These are phyloP conservation scores for Cheumatopsyche charites DNA, from an alignment of 1,140 invertebrate genomes.

Conservation along the genomic window DNA sequence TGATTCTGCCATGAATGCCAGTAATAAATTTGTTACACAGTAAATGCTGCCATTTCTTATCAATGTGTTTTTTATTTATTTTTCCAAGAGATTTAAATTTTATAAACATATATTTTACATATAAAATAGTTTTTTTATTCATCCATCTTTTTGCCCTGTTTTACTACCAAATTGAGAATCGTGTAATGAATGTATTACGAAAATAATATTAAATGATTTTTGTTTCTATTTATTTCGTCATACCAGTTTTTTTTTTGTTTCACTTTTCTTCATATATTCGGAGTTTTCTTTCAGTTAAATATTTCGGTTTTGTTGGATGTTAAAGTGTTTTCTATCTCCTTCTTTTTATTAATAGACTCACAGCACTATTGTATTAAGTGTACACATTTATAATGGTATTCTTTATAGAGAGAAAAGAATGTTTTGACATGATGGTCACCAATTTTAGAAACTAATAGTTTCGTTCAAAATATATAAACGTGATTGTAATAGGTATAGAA, in stretches of 20 bases:
- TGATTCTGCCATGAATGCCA: constrained; percentile 49
- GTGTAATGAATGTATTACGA: constrained; percentile 27
- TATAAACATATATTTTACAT: constrained; percentile 15
- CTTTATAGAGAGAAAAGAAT: not conserved
- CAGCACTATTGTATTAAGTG: constrained; percentile 9
- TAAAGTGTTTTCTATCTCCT: constrained; percentile 11
- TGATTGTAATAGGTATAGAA: not conserved
- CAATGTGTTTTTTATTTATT: constrained; percentile 33
- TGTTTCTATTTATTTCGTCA: not conserved
- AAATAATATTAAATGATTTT: not conserved
- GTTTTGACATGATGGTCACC: constrained; percentile 5
- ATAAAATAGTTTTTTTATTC: constrained; percentile 16
- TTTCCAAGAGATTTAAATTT: constrained; percentile 26
- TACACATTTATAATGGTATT: constrained; percentile 17
- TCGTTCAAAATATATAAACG: not conserved
- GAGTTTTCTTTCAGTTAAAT: constrained; percentile 2
- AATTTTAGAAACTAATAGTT: not conserved
- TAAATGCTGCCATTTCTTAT: constrained; percentile 47
- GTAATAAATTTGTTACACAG: constrained; percentile 48
- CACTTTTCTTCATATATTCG: not conserved
- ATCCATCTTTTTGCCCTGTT: not conserved
- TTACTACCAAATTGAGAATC: constrained; percentile 1
- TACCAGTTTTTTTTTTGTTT: not conserved
- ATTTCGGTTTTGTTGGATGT: constrained; percentile 1
- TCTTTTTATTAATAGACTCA: constrained; percentile 13